Evolutionary conservation across 2,113 vertebrate species (phyloP).

Genomic region (Aythya baeri): DNA sequence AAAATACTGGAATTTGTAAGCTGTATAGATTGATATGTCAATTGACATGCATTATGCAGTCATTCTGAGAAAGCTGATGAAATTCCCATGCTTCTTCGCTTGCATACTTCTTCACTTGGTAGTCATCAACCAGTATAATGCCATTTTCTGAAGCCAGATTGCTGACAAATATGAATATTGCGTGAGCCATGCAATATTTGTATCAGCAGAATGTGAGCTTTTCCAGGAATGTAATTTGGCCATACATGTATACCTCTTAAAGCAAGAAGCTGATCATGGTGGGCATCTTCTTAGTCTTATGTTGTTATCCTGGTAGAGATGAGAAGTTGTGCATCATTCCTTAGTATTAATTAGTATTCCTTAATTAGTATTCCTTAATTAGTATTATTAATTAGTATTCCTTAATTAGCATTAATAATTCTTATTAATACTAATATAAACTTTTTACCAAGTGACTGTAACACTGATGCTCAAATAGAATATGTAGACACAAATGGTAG

Average conservation of each 20-base stretch:
- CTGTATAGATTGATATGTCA: background rate
- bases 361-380: no score
- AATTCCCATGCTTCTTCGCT: background rate
- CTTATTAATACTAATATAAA: background rate
- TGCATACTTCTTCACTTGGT: background rate
- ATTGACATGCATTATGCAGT: background rate
- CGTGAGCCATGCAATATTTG: background rate
- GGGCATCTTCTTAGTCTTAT: background rate
- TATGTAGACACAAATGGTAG: background rate
- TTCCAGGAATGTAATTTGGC: background rate
- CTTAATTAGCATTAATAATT: background rate
- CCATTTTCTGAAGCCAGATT: background rate
- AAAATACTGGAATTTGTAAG: background rate
- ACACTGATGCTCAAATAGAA: background rate
- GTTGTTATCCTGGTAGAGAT: background rate
- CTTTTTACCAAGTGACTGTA: background rate
- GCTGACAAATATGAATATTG: background rate
- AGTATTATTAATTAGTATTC: no score
- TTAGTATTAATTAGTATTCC: background rate
- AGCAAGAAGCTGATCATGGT: background rate
- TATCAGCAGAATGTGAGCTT: background rate
- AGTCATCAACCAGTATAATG: background rate
- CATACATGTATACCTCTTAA: background rate
- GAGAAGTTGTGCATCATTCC: no score
- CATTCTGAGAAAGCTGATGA: background rate